Evolutionary conservation across 2,113 vertebrate genomes (phyloP), one percentile per base, ranked within the genome.

Genomic region (Uropsilus gracilis): DNA sequence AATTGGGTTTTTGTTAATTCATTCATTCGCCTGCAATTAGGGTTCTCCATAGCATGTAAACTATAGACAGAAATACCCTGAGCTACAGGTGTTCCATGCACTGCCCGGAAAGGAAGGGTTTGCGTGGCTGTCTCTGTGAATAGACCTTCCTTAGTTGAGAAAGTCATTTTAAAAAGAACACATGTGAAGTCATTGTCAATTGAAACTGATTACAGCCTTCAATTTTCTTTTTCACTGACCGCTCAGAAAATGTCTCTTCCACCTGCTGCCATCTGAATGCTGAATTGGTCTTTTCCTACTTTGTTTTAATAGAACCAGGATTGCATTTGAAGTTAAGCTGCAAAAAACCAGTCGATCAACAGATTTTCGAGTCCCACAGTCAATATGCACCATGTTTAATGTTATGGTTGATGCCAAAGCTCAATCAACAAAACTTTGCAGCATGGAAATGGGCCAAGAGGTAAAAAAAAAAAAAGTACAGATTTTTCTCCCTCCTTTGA

Each of bases 321-420:
- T 99, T 97, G 99, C 99, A 16, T 99, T 99, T 97, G 99, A 99
- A 98, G 98, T 98, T 95, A 99, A 99, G 98, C 98, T 99, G 96
- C 99, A 99, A 98, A 99, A 99, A 98, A 99, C 99, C 98, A 99
- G 99, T 97, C 99, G 99, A 97, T 99, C 99, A 97, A 99, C 99
- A 98, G 99, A 99, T 98, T 99, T 99, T 98, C 99, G 99, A 92
- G 99, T 99, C 96, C 99, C 99, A 69, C 99, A 99, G 98, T 99
- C 99, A 97, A 99, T 99, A 99, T 99, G 99, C 98, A 99, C 99
- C 98, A 99, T 99, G 99, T 99, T 99, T 98, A 99, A 99, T 88
- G 99, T 99, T 98, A 99, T 99, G 99, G 99, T 99, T 98, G 99
- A 99, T 97, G 99, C 99, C 98, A 99, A 99, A 98, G 99, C 98